These are phyloP conservation scores for Prionailurus bengalensis DNA, from an alignment of 2,113 vertebrate species.

Conservation along the genomic window DNA sequence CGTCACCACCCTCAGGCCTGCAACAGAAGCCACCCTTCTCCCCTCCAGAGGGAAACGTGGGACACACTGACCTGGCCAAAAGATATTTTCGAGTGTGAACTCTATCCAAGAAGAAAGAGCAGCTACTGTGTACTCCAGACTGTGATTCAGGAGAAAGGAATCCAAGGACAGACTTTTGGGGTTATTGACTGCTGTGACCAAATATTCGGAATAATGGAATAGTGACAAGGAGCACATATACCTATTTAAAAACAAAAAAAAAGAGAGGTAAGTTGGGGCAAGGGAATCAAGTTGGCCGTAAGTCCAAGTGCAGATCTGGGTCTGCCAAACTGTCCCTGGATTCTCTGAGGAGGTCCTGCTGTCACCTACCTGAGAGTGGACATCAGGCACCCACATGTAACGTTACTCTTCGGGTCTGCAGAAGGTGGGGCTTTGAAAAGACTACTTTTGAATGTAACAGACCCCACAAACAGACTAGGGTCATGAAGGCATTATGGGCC, in stretches of 20 bases:
- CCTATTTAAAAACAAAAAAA: conserved; percentile 86
- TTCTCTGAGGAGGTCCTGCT: background rate
- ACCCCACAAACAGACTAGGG: background rate
- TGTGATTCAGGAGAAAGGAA: conserved; percentile 99
- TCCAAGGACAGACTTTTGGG: conserved; percentile 96
- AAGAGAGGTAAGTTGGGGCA: background rate
- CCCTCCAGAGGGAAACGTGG: background rate
- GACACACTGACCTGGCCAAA: conserved; percentile 92
- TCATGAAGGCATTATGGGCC: background rate
- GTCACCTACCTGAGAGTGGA: background rate
- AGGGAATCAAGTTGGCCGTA: background rate
- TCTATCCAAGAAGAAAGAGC: conserved; percentile 98
- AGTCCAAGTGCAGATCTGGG: too few relatives aligned
- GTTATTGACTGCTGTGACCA: conserved; percentile 98
- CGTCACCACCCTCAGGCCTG: background rate
- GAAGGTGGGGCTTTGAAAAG: background rate
- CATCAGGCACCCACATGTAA: background rate
- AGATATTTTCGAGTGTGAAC: conserved; percentile 95
- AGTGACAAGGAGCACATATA: conserved; percentile 97
- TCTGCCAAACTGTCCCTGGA: background rate
- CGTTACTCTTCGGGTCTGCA: background rate
- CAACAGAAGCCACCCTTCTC: background rate
- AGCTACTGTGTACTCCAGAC: conserved; percentile 96
- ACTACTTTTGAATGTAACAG: background rate
- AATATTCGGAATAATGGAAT: conserved; percentile 98